phyloP scores from a whole-genome alignment of 2,888 invertebrate genomes.

The Steromphala cineraria region DNA sequence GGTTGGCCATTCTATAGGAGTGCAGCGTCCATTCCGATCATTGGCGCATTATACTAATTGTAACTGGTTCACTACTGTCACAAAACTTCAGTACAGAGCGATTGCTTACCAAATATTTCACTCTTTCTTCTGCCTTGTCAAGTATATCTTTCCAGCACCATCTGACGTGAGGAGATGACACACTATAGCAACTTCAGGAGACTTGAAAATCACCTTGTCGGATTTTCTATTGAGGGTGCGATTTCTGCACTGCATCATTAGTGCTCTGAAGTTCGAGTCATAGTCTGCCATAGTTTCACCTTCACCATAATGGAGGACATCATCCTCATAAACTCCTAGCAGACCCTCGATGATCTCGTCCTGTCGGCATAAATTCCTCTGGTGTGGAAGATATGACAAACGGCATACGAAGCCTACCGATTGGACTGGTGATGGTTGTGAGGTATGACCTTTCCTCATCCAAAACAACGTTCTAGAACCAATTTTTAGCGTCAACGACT shows the following conservation, averaged over 20 bases:
- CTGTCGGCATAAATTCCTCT: conserved; percentile 37
- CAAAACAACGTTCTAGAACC: conserved; percentile 41
- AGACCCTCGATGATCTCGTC: conserved; percentile 42
- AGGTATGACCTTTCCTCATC: conserved; percentile 39
- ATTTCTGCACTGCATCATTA: conserved; percentile 34
- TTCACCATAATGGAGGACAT: conserved; percentile 39
- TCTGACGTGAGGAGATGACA: conserved; percentile 38
- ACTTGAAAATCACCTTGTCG: conserved; percentile 35
- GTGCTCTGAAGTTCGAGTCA: conserved; percentile 29
- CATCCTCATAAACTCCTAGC: conserved; percentile 41
- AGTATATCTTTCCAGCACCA: conserved; percentile 32
- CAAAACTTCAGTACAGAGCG: conserved; percentile 32
- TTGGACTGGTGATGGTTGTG: conserved; percentile 47
- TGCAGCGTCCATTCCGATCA: conserved; percentile 32
- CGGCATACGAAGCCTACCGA: conserved; percentile 43
- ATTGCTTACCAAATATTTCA: conserved; percentile 25
- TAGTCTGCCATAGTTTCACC: conserved; percentile 37
- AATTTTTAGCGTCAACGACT: conserved; percentile 36
- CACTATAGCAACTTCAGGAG: conserved; percentile 35
- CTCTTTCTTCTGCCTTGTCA: conserved; percentile 23
- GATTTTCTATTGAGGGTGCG: conserved; percentile 28
- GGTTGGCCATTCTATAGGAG: conserved; percentile 31
- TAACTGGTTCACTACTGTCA: conserved; percentile 23
- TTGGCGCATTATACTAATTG: conserved; percentile 29
- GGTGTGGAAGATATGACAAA: conserved; percentile 42